A percentile compares a stretch with the other conserved stretches of the same genome.
Evolutionary conservation across 2,888 invertebrate genomes (phyloP).

Genomic region (Thysanoteuthis rhombus): DNA sequence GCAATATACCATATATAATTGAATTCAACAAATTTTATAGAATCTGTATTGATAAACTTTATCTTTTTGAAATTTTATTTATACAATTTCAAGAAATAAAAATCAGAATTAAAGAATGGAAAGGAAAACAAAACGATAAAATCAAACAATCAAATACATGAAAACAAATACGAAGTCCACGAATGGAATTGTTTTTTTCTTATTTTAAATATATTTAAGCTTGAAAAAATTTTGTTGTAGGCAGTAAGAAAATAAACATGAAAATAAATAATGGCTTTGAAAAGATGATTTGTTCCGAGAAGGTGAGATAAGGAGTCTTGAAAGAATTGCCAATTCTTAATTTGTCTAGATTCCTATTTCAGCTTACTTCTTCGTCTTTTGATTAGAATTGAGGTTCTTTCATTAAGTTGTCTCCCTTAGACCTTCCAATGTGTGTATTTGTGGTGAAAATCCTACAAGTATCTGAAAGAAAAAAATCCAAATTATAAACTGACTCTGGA

Average conservation of each 20-base stretch:
- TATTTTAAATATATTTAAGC: neutral
- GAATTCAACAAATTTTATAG: too few relatives aligned
- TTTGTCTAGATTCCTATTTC: neutral
- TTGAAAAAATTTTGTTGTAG: neutral
- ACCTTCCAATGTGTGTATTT: neutral
- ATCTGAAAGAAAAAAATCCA: neutral
- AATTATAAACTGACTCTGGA: neutral
- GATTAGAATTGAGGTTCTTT: neutral
- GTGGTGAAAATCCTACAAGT: neutral
- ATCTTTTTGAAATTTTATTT: too few relatives aligned
- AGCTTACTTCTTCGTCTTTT: neutral
- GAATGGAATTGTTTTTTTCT: too few relatives aligned
- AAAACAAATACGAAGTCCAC: too few relatives aligned
- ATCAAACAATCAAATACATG: too few relatives aligned
- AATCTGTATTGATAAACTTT: too few relatives aligned
- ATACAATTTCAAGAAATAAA: too few relatives aligned
- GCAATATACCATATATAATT: too few relatives aligned
- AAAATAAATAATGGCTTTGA: neutral
- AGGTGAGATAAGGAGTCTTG: too few relatives aligned
- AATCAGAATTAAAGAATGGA: too few relatives aligned
- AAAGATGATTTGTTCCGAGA: too few relatives aligned
- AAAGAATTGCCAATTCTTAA: neutral
- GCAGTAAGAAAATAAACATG: neutral
- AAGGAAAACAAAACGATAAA: too few relatives aligned
- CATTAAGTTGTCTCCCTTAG: neutral